Percentiles rank a stretch among this genome's conserved stretches.
Conservation (phyloP, 1,140 invertebrate species). For the Dendroctonus ponderosae region DNA sequence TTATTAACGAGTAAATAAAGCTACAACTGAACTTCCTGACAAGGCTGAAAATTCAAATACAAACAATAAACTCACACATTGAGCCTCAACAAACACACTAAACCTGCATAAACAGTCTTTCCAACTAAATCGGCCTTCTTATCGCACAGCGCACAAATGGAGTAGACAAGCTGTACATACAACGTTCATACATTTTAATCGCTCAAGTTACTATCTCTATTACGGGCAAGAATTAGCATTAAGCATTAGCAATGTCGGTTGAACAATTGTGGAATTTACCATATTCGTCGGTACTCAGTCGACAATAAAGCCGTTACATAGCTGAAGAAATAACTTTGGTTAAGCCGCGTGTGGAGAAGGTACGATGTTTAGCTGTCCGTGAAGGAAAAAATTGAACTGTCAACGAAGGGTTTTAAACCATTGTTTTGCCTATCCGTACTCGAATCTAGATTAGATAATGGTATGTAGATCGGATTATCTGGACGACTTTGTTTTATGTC, state of each 20-base stretch:
- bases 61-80: background rate
- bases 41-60: too few species aligned
- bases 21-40: too few species aligned
- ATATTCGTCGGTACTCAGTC: slow-evolving; percentile 20
- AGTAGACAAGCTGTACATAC: slow-evolving; percentile 23
- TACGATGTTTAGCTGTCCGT: slow-evolving; percentile 15
- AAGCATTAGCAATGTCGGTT: slow-evolving; percentile 21
- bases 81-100: background rate
- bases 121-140: slow-evolving; percentile 10
- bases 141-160: slow-evolving; percentile 15
- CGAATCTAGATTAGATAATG: slow-evolving; percentile 13
- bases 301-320: slow-evolving; percentile 22
- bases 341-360: slow-evolving; percentile 19
- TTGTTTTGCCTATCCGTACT: slow-evolving; percentile 12
- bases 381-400: background rate
- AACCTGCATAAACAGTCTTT: background rate
- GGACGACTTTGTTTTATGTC: background rate
- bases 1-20: too few species aligned
- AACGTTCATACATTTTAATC: slow-evolving; percentile 29
- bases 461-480: background rate
- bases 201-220: slow-evolving; percentile 25
- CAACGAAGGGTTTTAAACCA: slow-evolving; percentile 5
- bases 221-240: slow-evolving; percentile 28
- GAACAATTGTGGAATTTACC: slow-evolving; percentile 30
- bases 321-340: slow-evolving; percentile 20